Evolutionary conservation across 2,888 invertebrate genomes (phyloP).

Genomic region (Eristalis tenax): DNA sequence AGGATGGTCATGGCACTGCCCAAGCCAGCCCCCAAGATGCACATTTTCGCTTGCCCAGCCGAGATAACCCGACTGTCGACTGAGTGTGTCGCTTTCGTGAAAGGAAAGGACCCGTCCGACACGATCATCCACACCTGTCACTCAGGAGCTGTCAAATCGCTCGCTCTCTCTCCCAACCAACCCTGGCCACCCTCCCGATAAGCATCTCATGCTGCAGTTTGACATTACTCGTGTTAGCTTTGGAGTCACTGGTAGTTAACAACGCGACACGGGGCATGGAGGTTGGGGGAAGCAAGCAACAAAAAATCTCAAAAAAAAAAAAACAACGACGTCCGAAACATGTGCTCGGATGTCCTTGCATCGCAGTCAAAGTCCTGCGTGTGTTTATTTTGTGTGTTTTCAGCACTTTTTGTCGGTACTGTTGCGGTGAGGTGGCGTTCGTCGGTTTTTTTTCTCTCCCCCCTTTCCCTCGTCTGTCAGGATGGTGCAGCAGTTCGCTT

Average conservation of each 20-base stretch:
- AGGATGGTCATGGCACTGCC: neutral
- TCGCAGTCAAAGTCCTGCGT: slow-evolving; percentile 36
- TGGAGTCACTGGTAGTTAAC: slow-evolving; percentile 43
- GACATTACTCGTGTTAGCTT: slow-evolving; percentile 64
- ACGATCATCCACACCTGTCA: slow-evolving; percentile 61
- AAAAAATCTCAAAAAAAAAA: slow-evolving; percentile 19
- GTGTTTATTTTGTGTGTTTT: slow-evolving; percentile 47
- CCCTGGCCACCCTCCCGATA: slow-evolving; percentile 33
- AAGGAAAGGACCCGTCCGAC: slow-evolving; percentile 21
- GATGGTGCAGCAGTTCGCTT: slow-evolving; percentile 37
- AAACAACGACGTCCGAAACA: neutral
- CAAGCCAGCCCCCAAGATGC: slow-evolving; percentile 22
- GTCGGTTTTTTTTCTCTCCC: slow-evolving; percentile 7
- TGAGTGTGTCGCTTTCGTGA: neutral
- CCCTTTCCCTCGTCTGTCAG: neutral
- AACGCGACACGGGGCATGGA: neutral
- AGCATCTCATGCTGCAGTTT: slow-evolving; percentile 67
- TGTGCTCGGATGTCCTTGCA: slow-evolving; percentile 46
- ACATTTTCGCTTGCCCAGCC: slow-evolving; percentile 17
- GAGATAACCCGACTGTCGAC: neutral
- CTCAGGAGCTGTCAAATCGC: slow-evolving; percentile 63
- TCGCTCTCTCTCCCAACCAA: neutral
- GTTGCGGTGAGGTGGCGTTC: slow-evolving; percentile 50
- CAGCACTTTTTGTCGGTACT: slow-evolving; percentile 48
- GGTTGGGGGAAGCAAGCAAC: neutral